A percentile compares a stretch with the other conserved stretches of the same genome.
phyloP scores from a whole-genome alignment of 53 echinoderm and acorn worm genomes.

The Astropecten irregularis region DNA sequence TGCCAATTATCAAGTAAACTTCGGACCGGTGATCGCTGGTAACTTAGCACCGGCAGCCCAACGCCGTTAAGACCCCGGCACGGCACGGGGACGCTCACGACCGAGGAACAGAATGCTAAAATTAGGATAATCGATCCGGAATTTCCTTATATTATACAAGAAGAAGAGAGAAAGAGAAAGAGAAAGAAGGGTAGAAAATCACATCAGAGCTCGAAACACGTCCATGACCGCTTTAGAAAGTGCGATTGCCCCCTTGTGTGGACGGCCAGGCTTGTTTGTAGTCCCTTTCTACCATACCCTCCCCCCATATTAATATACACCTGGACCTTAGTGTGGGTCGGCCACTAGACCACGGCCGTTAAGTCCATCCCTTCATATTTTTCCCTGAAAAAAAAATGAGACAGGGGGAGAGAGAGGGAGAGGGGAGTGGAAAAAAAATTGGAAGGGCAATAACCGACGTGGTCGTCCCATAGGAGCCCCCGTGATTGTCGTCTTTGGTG shows the following conservation, averaged over 20 bases:
- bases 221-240: conserved; percentile 45
- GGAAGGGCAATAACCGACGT: conserved; percentile 47
- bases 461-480: conserved; percentile 1
- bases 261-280: background rate
- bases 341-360: background rate
- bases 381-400: no score
- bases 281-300: background rate
- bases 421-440: background rate
- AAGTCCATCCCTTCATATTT: background rate
- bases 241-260: conserved; percentile 12
- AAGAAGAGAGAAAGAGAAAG: no score
- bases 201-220: background rate
- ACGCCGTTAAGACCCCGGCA: background rate
- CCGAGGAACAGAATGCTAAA: no score
- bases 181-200: no score
- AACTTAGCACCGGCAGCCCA: background rate
- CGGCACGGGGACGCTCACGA: no score
- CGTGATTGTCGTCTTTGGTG: conserved; percentile 45
- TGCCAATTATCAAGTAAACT: no score
- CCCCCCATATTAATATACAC: no score
- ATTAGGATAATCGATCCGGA: no score
- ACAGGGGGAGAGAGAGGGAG: background rate
- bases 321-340: no score
- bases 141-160: no score
- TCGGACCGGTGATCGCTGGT: no score